Evolutionary conservation across 2,113 vertebrate genomes (phyloP).

Genomic region (Bothrops jararaca): DNA sequence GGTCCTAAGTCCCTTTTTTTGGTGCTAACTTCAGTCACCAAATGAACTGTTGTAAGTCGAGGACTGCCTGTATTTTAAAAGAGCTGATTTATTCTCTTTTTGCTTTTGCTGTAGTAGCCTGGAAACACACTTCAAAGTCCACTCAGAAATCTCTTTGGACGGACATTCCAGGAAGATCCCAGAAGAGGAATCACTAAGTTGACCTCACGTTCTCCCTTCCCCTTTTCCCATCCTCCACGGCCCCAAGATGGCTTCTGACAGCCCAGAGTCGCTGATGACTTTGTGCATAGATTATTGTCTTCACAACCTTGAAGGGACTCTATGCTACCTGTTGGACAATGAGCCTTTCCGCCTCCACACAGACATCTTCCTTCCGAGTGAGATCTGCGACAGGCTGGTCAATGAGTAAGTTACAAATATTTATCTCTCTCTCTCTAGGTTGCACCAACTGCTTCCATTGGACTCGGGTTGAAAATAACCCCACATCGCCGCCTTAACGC

Average conservation of each 20-base stretch:
- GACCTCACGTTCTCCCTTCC: slow-evolving; percentile 27
- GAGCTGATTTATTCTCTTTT: background rate
- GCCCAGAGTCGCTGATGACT: slow-evolving; percentile 90
- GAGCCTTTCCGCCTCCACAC: slow-evolving; percentile 83
- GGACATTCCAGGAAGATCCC: slow-evolving; percentile 32
- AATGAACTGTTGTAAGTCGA: background rate
- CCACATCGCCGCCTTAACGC: background rate
- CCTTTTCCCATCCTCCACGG: background rate
- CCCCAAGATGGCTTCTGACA: slow-evolving; percentile 80
- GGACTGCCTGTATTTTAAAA: background rate
- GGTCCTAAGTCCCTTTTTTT: background rate
- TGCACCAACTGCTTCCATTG: background rate
- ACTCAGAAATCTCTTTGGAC: slow-evolving; percentile 7
- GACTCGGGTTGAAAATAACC: background rate
- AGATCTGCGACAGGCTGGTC: slow-evolving; percentile 95
- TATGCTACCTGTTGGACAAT: slow-evolving; percentile 88
- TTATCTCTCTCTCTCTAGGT: background rate
- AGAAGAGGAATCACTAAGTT: slow-evolving; percentile 9
- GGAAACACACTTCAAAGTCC: slow-evolving; percentile 59
- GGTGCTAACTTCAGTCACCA: background rate
- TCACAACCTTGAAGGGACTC: slow-evolving; percentile 88
- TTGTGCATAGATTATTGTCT: slow-evolving; percentile 89
- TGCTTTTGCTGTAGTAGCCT: slow-evolving; percentile 36
- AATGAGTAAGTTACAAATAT: slow-evolving; percentile 77
- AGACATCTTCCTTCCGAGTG: slow-evolving; percentile 93